Evolutionary conservation across 30 jellyfish, hydroid and myxozoan species (phyloP), one percentile per base, ranked within the genome.

Genomic region (Mastigias papua): DNA sequence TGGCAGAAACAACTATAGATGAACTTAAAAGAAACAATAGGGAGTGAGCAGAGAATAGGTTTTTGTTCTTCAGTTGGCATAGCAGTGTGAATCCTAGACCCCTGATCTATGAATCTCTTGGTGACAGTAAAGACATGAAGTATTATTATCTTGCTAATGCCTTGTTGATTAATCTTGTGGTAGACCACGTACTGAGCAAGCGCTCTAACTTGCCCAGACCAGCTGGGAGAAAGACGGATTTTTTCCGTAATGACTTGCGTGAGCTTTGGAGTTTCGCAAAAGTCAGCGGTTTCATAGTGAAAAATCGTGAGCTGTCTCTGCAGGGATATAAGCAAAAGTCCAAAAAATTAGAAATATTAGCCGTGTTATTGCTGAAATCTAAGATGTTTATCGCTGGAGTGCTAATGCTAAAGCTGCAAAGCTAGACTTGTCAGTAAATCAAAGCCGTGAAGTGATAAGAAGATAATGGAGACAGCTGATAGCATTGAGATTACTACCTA

Each of bases 191-290:
- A 42, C 13, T 42, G 13, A 4, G 13, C 54, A 42, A 42, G 54
- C 13, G 54, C 54, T 42, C 7, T 42, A 42, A 42, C 54, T 15
- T 73, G 46, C 74, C 1, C n/a, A 7, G 5, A 9, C 74, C 74
- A 22, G 74, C 74, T 63, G 74, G 19, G 74, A 23, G 46, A 27
- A 63, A 63, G 23, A 13, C 37, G 10, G 81, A 33, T 30, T 69
- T 69, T 26, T 34, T 42, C 54, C 7, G 54, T 42, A 4, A 4
- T 42, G 13, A 15, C 54, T 42, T 42, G 0, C 13, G 54, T 42
- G 13, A 42, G 7, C 13, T 8, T 4, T 42, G 54, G 54, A 42
- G 13, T 42, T 42, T 42, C 13, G 54, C 54, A 42, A 42, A 42
- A 15, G 54, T 42, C 54, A 15, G 13, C 13, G 7, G 13, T 42